Conservation (phyloP, 2,888 invertebrate species). For the Apoderus coryli region DNA sequence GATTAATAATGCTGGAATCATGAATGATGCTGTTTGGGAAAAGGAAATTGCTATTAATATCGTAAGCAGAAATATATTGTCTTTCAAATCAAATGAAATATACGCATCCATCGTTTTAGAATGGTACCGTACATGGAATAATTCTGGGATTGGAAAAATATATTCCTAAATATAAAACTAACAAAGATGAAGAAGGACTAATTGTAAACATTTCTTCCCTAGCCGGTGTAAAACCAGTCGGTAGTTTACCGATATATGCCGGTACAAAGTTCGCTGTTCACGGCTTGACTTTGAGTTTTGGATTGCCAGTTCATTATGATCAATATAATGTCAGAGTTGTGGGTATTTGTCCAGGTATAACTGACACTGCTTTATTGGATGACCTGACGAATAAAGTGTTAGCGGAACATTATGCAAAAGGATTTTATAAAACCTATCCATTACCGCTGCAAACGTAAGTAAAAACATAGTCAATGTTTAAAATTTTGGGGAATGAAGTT, state of each 20-base stretch:
- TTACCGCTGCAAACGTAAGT: conserved; percentile 1
- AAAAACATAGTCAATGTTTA: no score
- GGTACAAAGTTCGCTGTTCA: conserved; percentile 12
- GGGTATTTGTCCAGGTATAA: conserved; percentile 36
- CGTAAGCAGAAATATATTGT: conserved; percentile 18
- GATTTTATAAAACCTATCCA: no score
- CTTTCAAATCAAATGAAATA: no score
- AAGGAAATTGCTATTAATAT: conserved; percentile 18
- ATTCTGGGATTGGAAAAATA: conserved; percentile 12
- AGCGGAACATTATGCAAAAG: no score
- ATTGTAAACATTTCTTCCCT: conserved; percentile 11
- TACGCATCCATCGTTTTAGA: no score
- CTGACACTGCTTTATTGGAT: conserved; percentile 25
- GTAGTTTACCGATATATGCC: conserved; percentile 9
- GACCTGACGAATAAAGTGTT: conserved; percentile 2
- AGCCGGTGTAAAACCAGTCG: conserved; percentile 6
- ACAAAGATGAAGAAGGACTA: conserved; percentile 5
- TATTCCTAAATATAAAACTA: conserved; percentile 8
- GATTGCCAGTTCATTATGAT: conserved; percentile 19
- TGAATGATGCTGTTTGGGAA: conserved; percentile 19
- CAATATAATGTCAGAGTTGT: conserved; percentile 35
- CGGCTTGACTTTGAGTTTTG: conserved; percentile 11
- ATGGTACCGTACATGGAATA: conserved; percentile 12
- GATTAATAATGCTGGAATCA: conserved; percentile 20
- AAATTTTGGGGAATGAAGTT: no score